These are phyloP conservation scores for Carcharodon carcharias DNA, from an alignment of 2,797 vertebrate species.

Conservation along the genomic window DNA sequence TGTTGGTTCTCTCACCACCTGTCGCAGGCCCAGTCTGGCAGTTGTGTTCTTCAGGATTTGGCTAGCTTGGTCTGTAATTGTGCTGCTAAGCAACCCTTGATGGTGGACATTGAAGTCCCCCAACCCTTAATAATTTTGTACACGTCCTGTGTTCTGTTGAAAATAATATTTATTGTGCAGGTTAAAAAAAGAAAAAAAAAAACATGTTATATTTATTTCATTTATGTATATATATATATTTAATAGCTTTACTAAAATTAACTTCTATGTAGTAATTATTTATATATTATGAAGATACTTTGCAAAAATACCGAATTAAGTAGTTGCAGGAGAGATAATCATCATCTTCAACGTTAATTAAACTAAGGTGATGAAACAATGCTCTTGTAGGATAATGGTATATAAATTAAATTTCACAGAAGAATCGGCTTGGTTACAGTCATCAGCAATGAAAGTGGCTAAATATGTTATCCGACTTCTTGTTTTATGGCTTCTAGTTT, in stretches of 20 bases:
- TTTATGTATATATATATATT: background rate
- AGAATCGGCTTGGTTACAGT: background rate
- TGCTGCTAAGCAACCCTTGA: background rate
- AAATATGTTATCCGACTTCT: background rate
- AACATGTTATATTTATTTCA: background rate
- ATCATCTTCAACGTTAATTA: background rate
- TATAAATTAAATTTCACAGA: slow-evolving; percentile 4
- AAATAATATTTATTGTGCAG: background rate
- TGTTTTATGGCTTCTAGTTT: slow-evolving; percentile 45
- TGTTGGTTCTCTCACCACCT: too few relatives aligned
- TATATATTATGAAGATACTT: background rate
- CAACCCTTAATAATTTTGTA: background rate
- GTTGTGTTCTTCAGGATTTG: too few relatives aligned
- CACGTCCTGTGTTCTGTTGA: background rate
- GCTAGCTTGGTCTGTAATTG: background rate
- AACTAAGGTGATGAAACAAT: background rate
- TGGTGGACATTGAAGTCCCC: background rate
- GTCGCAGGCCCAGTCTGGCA: too few relatives aligned
- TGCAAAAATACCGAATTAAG: background rate
- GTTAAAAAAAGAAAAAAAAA: background rate
- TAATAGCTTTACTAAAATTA: background rate
- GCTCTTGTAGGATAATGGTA: background rate
- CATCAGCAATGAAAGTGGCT: background rate
- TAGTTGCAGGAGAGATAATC: background rate
- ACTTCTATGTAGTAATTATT: background rate